Percentiles rank a stretch among this genome's conserved stretches.
phyloP scores from a whole-genome alignment of 2,888 invertebrate species.

The Pachydiplax longipennis region DNA sequence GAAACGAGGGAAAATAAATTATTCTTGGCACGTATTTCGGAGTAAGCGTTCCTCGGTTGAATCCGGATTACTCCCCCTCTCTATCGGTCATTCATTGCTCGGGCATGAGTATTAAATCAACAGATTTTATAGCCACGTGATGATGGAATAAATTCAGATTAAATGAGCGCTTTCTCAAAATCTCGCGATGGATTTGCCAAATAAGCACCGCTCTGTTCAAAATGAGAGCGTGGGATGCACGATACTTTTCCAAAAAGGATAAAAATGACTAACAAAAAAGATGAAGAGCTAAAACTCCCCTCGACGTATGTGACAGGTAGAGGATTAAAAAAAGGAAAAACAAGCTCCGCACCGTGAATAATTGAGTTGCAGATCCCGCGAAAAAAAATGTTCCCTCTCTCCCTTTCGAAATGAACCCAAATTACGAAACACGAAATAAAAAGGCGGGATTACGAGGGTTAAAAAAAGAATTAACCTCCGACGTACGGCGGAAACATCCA shows the following conservation, averaged over 20 bases:
- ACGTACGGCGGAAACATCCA: neutral
- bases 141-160: neutral
- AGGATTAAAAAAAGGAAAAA: neutral
- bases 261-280: neutral
- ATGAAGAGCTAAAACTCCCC: neutral
- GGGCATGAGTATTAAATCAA: neutral
- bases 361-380: neutral
- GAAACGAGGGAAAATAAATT: neutral
- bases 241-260: neutral
- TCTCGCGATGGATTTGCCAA: neutral
- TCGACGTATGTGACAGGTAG: neutral
- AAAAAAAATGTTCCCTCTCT: neutral
- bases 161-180: neutral
- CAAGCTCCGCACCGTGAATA: neutral
- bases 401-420: neutral
- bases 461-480: neutral
- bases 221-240: neutral
- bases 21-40: neutral
- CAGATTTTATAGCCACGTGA: neutral
- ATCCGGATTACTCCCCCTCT: neutral
- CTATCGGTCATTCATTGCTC: neutral
- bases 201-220: neutral
- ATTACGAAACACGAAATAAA: neutral
- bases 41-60: neutral
- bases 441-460: neutral